A percentile compares a stretch with the other conserved stretches of the same genome.
Conservation (phyloP, 2,888 invertebrate genomes). For the Amphipyra berbera region DNA sequence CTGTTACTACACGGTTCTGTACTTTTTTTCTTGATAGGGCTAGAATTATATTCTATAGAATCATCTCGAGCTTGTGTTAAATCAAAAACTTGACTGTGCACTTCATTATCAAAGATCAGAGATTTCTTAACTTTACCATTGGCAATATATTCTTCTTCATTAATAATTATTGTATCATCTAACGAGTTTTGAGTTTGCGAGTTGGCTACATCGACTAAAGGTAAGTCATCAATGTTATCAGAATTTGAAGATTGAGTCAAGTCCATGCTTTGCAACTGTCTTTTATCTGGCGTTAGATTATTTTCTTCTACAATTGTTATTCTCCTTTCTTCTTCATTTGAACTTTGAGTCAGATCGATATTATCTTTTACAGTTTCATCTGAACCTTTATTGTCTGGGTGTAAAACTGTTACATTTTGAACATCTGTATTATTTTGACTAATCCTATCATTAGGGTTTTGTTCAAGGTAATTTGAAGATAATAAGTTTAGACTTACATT, state of each 20-base stretch:
- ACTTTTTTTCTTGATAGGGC: neutral
- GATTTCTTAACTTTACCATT: slow-evolving; percentile 28
- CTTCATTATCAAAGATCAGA: slow-evolving; percentile 8
- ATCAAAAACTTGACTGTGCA: slow-evolving; percentile 44
- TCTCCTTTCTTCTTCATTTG: slow-evolving; percentile 43
- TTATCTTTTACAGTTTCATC: slow-evolving; percentile 22
- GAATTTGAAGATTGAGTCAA: slow-evolving; percentile 77
- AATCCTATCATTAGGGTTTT: slow-evolving; percentile 8
- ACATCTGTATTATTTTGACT: slow-evolving; percentile 25
- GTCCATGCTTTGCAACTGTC: slow-evolving; percentile 62
- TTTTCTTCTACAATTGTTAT: slow-evolving; percentile 14
- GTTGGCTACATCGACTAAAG: slow-evolving; percentile 66
- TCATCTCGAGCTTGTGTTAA: slow-evolving; percentile 53
- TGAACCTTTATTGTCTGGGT: neutral
- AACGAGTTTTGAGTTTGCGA: slow-evolving; percentile 50
- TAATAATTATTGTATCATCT: slow-evolving; percentile 70
- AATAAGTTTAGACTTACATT: neutral
- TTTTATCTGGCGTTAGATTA: slow-evolving; percentile 17
- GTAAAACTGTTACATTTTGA: slow-evolving; percentile 18
- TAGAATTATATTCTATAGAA: slow-evolving; percentile 18
- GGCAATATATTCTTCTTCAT: slow-evolving; percentile 58
- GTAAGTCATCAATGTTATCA: slow-evolving; percentile 67
- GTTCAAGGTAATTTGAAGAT: neutral
- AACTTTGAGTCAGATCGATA: slow-evolving; percentile 71
- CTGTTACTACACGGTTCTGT: slow-evolving; percentile 50